These are phyloP conservation scores for Sarcophaga caerulescens DNA, from an alignment of 2,888 invertebrate genomes.

Conservation along the genomic window DNA sequence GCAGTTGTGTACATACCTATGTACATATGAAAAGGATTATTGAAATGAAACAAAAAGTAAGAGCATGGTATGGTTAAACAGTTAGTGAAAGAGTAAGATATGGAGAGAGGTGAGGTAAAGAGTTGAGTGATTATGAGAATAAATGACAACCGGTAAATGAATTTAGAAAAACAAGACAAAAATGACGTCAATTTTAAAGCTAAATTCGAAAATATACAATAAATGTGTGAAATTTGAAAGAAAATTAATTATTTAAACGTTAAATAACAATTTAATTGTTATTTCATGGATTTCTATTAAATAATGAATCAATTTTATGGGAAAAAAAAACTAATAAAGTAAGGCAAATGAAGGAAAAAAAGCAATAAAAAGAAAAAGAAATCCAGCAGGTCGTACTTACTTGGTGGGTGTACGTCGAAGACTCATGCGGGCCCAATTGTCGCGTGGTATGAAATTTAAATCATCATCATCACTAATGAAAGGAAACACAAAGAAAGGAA, in stretches of 20 bases:
- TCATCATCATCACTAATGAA: conserved; percentile 82
- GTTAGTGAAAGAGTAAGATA: not conserved
- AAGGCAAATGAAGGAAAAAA: not conserved
- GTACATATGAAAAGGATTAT: conserved; percentile 21
- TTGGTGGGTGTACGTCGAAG: conserved; percentile 90
- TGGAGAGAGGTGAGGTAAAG: not conserved
- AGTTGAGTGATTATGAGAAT: not conserved
- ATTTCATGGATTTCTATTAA: not conserved
- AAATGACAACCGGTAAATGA: not conserved
- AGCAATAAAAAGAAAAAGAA: not conserved
- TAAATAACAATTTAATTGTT: conserved; percentile 19
- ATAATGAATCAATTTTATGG: not conserved
- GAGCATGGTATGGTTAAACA: not conserved
- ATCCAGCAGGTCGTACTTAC: conserved; percentile 81
- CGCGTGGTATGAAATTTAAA: conserved; percentile 85
- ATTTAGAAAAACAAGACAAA: conserved; percentile 1
- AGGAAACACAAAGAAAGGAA: conserved; percentile 71
- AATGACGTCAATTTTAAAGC: conserved; percentile 32
- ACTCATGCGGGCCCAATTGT: conserved; percentile 93
- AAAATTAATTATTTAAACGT: not conserved
- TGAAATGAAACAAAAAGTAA: not conserved
- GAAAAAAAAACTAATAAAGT: not conserved
- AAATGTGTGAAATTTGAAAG: not conserved
- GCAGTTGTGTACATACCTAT: not conserved
- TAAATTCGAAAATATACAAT: not conserved